Conservation (phyloP, 2,888 invertebrate genomes). For the Synergus japonicus region DNA sequence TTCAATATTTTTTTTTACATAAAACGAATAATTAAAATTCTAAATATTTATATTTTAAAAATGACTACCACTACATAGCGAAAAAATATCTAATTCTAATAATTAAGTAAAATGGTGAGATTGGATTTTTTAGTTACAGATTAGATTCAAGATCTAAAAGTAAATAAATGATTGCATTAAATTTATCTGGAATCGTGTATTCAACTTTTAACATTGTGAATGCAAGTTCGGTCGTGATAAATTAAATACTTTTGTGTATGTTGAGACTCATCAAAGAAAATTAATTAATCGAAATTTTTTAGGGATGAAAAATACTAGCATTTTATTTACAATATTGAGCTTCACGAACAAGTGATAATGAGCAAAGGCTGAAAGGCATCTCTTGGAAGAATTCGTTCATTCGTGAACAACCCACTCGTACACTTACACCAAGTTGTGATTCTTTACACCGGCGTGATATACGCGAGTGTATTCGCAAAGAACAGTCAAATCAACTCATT, state of each 20-base stretch:
- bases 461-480: conserved; percentile 41
- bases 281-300: not conserved
- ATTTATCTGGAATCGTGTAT: not conserved
- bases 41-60: too few relatives aligned
- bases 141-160: too few relatives aligned
- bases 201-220: not conserved
- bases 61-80: too few relatives aligned
- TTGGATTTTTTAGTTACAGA: too few relatives aligned
- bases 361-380: conserved; percentile 43
- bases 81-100: too few relatives aligned
- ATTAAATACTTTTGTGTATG: not conserved
- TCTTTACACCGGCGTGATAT: conserved; percentile 26
- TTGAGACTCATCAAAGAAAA: not conserved
- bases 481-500: conserved; percentile 63
- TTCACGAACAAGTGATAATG: conserved; percentile 7
- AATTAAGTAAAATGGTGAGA: too few relatives aligned
- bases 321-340: not conserved
- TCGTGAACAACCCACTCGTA: conserved; percentile 58
- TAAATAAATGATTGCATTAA: not conserved
- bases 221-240: not conserved
- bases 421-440: conserved; percentile 49
- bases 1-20: too few relatives aligned
- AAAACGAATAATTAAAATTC: too few relatives aligned
- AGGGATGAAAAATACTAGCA: not conserved
- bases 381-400: conserved; percentile 58